Evolutionary conservation across 2,888 invertebrate genomes (phyloP).

Genomic region (Cerastoderma edule): DNA sequence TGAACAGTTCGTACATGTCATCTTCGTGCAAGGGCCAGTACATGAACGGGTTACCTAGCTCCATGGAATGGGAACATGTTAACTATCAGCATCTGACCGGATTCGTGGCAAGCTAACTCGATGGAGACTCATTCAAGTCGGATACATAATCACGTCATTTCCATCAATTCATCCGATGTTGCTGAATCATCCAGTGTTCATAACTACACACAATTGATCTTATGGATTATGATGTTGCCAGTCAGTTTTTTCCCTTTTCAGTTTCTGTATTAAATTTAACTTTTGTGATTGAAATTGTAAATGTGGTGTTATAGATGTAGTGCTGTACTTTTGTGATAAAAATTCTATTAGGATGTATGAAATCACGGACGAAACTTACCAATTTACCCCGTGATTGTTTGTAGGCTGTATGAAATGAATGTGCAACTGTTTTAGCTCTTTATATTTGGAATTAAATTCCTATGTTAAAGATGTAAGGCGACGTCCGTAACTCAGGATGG

Average conservation of each 20-base stretch:
- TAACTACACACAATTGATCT: conserved; percentile 11
- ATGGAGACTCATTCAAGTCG: too few species aligned
- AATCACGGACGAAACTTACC: conserved; percentile 21
- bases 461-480: conserved; percentile 11
- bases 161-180: conserved; percentile 2
- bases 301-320: conserved; percentile 23
- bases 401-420: conserved; percentile 25
- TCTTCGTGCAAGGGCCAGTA: conserved; percentile 72
- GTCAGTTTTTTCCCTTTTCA: conserved; percentile 47
- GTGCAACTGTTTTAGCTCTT: conserved; percentile 46
- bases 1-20: conserved; percentile 40
- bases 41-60: conserved; percentile 61
- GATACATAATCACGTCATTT: conserved; percentile 38
- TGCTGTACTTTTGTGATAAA: conserved; percentile 38
- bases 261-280: conserved; percentile 7
- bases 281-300: conserved; percentile 37
- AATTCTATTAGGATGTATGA: conserved; percentile 12
- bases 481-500: conserved; percentile 45
- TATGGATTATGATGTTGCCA: conserved; percentile 69
- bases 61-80: conserved; percentile 34
- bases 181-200: conserved; percentile 14
- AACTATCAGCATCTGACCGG: conserved; percentile 45
- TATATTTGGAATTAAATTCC: conserved; percentile 52
- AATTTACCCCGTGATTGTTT: conserved; percentile 8
- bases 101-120: conserved; percentile 47